Base-by-base conservation (phyloP, 2,888 invertebrate genomes). In the Seladonia tumulorum region DNA sequence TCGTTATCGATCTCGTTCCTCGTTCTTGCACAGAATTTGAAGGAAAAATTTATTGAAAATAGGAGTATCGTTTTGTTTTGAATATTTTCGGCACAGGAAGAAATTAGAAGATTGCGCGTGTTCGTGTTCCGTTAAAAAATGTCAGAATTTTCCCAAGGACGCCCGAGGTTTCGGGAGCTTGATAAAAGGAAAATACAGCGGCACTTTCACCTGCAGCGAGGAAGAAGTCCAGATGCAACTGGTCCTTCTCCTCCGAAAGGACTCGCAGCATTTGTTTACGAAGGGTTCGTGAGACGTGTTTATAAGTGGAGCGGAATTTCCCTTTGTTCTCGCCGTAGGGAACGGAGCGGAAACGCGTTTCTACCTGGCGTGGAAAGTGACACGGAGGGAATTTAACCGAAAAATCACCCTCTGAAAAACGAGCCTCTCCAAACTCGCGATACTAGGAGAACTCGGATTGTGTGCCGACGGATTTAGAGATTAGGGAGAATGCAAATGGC, bases 271-370 rank as follows among this genome's bases (percentile, higher is more conserved):
- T 86, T 87, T 93, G 91, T 93, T 93, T 93, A 90, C 90, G 89
- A 89, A 75, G 91, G 93, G 90, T 88, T 88, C 83, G 87, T 84
- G 88, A 90, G 89, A 92, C 90, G 93, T 92, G 88, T 87, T 91
- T 90, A 86, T 90, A 92, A 93, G 92, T 92, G 90, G 91, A 92
- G 90, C 91, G 90, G 90, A 87, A 76, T 86, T 82, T 85, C 79
- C 82, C 91, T 93, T 93, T 93, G 93, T 92, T 93, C 93, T 86
- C 83, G 83, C 87, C 90, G 90, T 73, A 53, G 70, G 74, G 76
- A 81, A 76, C 57, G 53, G 35, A 29, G 42, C 71, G 12, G 14
- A 29, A 57, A 79, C 49, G 42, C 63, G 70, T 63, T 66, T 81
- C 83, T 88, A 88, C 88, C 89, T 87, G 88, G 75, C 45, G 29